These are phyloP conservation scores for Vultur gryphus DNA, from an alignment of 2,797 vertebrate species.

Conservation along the genomic window DNA sequence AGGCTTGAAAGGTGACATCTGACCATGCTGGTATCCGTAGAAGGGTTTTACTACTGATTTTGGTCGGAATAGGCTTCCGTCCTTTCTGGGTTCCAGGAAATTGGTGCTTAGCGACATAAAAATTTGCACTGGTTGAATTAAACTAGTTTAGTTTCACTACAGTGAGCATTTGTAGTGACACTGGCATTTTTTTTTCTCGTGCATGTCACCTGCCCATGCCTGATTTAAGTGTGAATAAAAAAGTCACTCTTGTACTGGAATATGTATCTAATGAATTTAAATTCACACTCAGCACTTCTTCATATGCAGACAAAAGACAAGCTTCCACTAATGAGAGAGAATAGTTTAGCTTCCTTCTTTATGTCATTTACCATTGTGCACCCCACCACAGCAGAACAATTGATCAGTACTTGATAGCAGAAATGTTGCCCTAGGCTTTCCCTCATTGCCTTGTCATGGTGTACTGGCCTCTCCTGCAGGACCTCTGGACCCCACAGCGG, in stretches of 20 bases:
- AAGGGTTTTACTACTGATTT: background rate
- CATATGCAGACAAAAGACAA: background rate
- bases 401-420: background rate
- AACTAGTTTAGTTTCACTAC: background rate
- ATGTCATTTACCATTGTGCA: background rate
- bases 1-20: background rate
- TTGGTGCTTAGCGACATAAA: background rate
- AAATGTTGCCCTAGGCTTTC: background rate
- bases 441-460: too few relatives aligned
- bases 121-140: background rate
- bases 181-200: background rate
- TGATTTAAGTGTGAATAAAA: background rate
- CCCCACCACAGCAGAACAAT: background rate
- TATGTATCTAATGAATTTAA: background rate
- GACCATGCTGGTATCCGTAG: rapidly evolving
- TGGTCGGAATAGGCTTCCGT: background rate
- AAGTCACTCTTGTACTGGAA: background rate
- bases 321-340: background rate
- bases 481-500: background rate
- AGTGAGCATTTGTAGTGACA: background rate
- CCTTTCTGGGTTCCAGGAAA: background rate
- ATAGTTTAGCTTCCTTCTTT: background rate
- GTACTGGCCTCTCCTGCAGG: background rate
- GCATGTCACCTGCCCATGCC: background rate
- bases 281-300: background rate